These are phyloP conservation scores for Eospalax fontanierii DNA, from an alignment of 2,797 vertebrate species.

Conservation along the genomic window DNA sequence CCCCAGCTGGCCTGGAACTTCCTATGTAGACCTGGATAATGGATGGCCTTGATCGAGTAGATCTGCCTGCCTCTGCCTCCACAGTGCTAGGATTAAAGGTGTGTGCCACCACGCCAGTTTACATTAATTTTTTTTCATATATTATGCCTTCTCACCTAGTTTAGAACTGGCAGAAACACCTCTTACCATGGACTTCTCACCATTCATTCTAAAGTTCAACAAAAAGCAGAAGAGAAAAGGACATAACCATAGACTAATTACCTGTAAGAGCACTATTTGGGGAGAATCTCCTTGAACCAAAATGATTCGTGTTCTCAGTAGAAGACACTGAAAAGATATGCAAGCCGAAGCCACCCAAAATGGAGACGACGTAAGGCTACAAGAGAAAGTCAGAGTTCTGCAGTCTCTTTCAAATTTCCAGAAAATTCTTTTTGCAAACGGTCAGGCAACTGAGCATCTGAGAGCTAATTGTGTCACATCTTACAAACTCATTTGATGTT, in stretches of 20 bases:
- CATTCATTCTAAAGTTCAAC: neutral
- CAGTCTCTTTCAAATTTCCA: constrained; percentile 71
- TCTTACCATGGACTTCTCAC: neutral
- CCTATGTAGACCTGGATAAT: too few species aligned
- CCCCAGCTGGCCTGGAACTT: too few species aligned
- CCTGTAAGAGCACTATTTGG: neutral
- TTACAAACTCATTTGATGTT: constrained; percentile 78
- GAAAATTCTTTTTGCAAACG: constrained; percentile 73
- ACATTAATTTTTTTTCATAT: neutral
- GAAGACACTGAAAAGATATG: constrained; percentile 44
- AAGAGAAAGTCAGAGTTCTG: constrained; percentile 77
- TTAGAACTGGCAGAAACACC: neutral
- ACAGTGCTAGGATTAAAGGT: too few species aligned
- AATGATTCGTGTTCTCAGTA: constrained; percentile 23
- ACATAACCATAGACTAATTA: neutral
- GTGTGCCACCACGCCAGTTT: too few species aligned
- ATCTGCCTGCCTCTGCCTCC: too few species aligned
- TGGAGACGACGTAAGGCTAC: constrained; percentile 53
- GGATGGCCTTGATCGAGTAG: too few species aligned
- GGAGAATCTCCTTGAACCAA: constrained; percentile 43
- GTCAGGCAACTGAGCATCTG: constrained; percentile 81
- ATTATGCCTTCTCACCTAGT: neutral
- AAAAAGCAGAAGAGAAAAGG: too few species aligned
- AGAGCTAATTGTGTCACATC: constrained; percentile 80
- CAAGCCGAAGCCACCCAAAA: constrained; percentile 60